These are phyloP conservation scores for Rhingia campestris DNA, from an alignment of 2,888 invertebrate genomes.

Conservation along the genomic window DNA sequence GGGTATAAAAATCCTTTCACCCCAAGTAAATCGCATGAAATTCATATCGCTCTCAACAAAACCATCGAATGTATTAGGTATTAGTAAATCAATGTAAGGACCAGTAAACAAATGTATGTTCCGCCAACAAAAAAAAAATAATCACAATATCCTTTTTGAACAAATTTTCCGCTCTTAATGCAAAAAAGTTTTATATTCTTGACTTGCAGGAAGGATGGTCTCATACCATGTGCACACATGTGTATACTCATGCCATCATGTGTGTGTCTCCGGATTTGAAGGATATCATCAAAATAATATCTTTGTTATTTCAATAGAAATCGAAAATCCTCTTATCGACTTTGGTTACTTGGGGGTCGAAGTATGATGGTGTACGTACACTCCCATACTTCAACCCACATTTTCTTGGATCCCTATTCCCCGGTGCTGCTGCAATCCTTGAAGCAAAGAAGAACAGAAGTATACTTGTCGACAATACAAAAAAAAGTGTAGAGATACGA, in stretches of 20 bases:
- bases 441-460: constrained; percentile 25
- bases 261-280: constrained; percentile 68
- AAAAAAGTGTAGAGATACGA: constrained; percentile 6
- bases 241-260: constrained; percentile 22
- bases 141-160: not conserved
- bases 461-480: constrained; percentile 35
- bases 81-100: constrained; percentile 55
- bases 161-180: constrained; percentile 17
- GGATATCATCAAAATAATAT: constrained; percentile 74
- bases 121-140: constrained; percentile 1
- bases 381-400: too few species aligned
- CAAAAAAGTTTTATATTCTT: constrained; percentile 67
- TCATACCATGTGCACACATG: constrained; percentile 50
- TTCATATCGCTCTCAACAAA: constrained; percentile 54
- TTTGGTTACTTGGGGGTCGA: constrained; percentile 33
- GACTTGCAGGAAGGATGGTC: constrained; percentile 50
- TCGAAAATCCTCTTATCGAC: constrained; percentile 74
- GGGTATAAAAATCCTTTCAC: not conserved
- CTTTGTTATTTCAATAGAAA: constrained; percentile 74
- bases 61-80: constrained; percentile 9
- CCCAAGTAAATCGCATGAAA: constrained; percentile 25
- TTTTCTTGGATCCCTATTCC: constrained; percentile 19
- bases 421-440: constrained; percentile 33
- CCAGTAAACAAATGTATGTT: constrained; percentile 28
- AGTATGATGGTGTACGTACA: not conserved